Evolutionary conservation across 2,888 invertebrate genomes (phyloP).

Genomic region (Sceliomorpha sp.): DNA sequence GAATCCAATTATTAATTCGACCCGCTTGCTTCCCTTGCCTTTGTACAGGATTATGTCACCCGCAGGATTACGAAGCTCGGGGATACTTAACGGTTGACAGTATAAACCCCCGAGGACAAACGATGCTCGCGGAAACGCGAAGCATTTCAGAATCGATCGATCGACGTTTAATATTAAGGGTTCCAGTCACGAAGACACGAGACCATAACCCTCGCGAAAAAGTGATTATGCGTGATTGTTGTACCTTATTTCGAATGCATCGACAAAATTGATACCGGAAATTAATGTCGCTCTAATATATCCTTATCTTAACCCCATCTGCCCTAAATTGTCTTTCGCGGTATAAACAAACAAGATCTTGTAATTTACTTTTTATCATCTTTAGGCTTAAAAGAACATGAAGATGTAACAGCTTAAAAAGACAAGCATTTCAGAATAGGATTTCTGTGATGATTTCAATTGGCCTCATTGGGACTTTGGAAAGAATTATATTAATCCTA

Average conservation of each 20-base stretch:
- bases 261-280: slow-evolving; percentile 26
- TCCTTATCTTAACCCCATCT: background rate
- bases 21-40: slow-evolving; percentile 53
- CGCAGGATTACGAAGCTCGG: slow-evolving; percentile 51
- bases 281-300: too few relatives aligned
- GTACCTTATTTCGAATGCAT: slow-evolving; percentile 24
- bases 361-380: too few relatives aligned
- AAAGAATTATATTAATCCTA: too few relatives aligned
- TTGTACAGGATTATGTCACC: slow-evolving; percentile 58
- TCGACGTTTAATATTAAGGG: slow-evolving; percentile 36
- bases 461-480: too few relatives aligned
- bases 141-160: slow-evolving; percentile 40
- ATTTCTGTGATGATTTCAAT: too few relatives aligned
- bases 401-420: too few relatives aligned
- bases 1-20: slow-evolving; percentile 62
- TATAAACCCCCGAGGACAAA: slow-evolving; percentile 43
- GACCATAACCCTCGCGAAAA: slow-evolving; percentile 29
- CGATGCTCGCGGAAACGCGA: slow-evolving; percentile 31
- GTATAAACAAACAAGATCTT: too few relatives aligned
- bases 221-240: slow-evolving; percentile 40
- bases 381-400: too few relatives aligned
- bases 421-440: too few relatives aligned
- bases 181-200: slow-evolving; percentile 38
- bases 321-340: too few relatives aligned
- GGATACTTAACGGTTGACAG: slow-evolving; percentile 55